Base-by-base conservation (phyloP, 1,140 invertebrate genomes). In the Drosophila carrolli region DNA sequence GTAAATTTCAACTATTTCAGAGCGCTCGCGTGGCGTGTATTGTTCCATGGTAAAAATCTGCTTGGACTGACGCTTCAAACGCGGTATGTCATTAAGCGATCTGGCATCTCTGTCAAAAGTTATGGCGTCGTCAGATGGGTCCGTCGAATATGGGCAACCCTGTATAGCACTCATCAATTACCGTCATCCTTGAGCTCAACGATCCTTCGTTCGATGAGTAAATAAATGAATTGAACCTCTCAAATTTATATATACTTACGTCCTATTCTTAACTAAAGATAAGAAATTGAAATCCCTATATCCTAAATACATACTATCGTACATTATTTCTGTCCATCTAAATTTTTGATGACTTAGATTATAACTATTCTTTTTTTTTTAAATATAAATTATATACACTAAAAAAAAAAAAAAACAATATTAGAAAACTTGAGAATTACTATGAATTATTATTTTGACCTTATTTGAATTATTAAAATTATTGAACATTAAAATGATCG, bases 391-490 rank as follows among this genome's bases (percentile, higher is more conserved):
- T 41, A 41, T 41, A 41, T 41, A 41, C 40, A 2, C 13, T 14
- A n/a, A n/a, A n/a, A n/a, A n/a, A n/a, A n/a, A 7, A 14, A n/a
- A n/a, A n/a, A 41, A 14, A 41, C 40, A 41, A 14, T 41, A 41
- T 41, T 41, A 14, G 40, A 8, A 14, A 41, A 41, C 40, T 14
- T 14, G 40, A 41, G 40, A 41, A 41, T 41, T 14, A 2, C 40
- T 14, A 14, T 41, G 40, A 41, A n/a, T n/a, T n/a, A 41, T 41
- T 41, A 41, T 41, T 41, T 41, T 41, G 40, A 41, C 40, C 13
- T 41, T 41, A 41, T 41, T 41, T 41, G 40, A 41, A 14, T 41
- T 41, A 41, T 41, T 41, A 41, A 41, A 41, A 41, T 41, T 2
- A 41, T 6, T 41, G 0, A 23, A 23, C 4, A 23, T 23, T 23